Evolutionary conservation across 1,140 invertebrate genomes (phyloP), one percentile per base, ranked within the genome.

Genomic region (Cheumatopsyche charites): DNA sequence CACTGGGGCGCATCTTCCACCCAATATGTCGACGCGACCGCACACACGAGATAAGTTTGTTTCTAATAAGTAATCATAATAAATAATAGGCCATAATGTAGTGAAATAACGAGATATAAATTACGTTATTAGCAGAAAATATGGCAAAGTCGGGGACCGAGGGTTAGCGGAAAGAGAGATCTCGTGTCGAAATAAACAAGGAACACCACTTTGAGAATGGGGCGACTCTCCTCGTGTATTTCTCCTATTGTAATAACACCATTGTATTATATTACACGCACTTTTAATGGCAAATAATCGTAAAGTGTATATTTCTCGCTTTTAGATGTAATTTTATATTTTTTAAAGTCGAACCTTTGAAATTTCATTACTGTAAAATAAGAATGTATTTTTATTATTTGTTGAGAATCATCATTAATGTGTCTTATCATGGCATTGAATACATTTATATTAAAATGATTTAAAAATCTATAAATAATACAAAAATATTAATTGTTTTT

Each of bases 61-160:
- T 63, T 70, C 66, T 75, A 71, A 72, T 75, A 72, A 67, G 67
- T 75, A 75, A 72, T 72, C 74, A 73, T 68, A 72, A 75, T 75
- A 75, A 75, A 75, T 75, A 75, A 75, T 75, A 72, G 52, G 26
- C 62, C 41, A 68, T 73, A 75, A 75, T 72, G 63, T 70, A 75
- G 71, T 75, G 67, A 75, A 72, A 73, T 75, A 75, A 75, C 70
- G 70, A 70, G 70, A 49, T 70, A 75, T 75, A 75, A 75, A 75
- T 75, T 75, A 75, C 69, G 74, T 67, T 75, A 75, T 75, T 75
- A 72, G 74, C 62, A 45, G 67, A 65, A 75, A 75, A 75, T 75
- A 75, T 75, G 74, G 71, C 67, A 41, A 67, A 52, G 69, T 49
- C 61, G 58, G 45, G 9, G 23, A 23, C 19, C 36, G 47, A 58